Evolutionary conservation across 2,888 invertebrate genomes (phyloP).

Genomic region (Drosophila pegasa): DNA sequence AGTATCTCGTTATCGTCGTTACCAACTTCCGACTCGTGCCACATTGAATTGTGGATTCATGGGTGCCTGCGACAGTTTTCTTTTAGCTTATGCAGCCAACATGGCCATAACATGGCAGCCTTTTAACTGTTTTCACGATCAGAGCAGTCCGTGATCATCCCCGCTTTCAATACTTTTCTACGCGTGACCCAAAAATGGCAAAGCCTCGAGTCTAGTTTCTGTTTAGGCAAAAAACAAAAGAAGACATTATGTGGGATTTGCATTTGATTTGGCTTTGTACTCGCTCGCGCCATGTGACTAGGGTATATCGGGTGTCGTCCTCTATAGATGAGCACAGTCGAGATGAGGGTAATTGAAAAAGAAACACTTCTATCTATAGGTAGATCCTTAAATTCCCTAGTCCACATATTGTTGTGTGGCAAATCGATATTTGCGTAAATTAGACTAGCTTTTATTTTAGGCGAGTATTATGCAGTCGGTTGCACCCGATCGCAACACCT

Average conservation of each 20-base stretch:
- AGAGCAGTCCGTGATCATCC: not conserved
- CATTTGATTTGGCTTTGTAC: constrained; percentile 34
- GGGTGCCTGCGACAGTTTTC: constrained; percentile 39
- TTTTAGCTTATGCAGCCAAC: constrained; percentile 27
- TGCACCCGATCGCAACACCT: too few species aligned
- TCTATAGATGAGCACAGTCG: too few species aligned
- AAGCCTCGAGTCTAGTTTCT: constrained; percentile 29
- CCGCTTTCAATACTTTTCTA: not conserved
- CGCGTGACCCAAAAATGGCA: constrained; percentile 62
- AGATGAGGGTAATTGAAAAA: too few species aligned
- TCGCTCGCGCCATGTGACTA: too few species aligned
- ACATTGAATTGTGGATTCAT: constrained; percentile 49
- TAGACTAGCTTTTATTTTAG: not conserved
- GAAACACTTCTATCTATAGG: too few species aligned
- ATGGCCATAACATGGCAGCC: constrained; percentile 49
- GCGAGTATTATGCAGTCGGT: not conserved
- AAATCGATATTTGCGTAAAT: not conserved
- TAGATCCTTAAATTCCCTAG: not conserved
- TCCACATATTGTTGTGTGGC: not conserved
- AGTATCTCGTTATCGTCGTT: constrained; percentile 36
- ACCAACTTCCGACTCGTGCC: constrained; percentile 56
- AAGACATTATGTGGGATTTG: constrained; percentile 50
- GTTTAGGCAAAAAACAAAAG: constrained; percentile 23
- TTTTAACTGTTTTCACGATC: constrained; percentile 43
- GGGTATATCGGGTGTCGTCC: not conserved